Evolutionary conservation across 2,888 invertebrate species (phyloP), one percentile per base, ranked within the genome.

Genomic region (Drosophila diplacantha): DNA sequence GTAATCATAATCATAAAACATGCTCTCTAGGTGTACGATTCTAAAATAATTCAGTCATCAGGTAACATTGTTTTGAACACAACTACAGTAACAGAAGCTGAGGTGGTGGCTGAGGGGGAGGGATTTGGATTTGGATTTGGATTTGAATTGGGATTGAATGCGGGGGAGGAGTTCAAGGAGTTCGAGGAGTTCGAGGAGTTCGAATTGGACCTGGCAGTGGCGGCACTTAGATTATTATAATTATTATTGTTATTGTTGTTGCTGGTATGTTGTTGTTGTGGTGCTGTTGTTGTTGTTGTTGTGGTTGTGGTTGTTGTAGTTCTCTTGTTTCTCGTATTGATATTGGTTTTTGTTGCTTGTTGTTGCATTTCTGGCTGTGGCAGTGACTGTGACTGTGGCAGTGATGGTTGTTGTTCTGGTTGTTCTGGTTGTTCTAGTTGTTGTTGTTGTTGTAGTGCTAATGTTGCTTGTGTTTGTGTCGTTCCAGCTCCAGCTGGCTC

Each of bases 31-130:
- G 76, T 76, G 77, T 76, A 81, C 79, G 60, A 75, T 81, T 81
- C 82, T 79, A 79, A 85, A 84, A 81, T 85, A 86, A 85, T 87
- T 88, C 88, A 88, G 87, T 88, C 87, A 86, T 89, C 88, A 88
- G 89, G 88, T 88, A 88, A 88, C 89, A 87, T 85, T 87, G 89
- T 89, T 87, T 88, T 88, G 86, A 88, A 89, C 83, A 88, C 88
- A 88, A 89, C 87, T 88, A 88, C 87, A 87, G 87, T 89, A 87
- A 90, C 87, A 86, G 88, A 88, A 78, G 87, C 86, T 77, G 84
- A 81, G 76, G 85, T 37, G 41, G 62, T 20, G 64, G 38, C 14
- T 44, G 55, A 46, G 57, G 46, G 53, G 50, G 22, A 9, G n/a
- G 29, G 44, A 26, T 26, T 43, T 3, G 9, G 22, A n/a, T 6